Base-by-base conservation (phyloP, 2,113 vertebrate genomes). In the Cettia cetti region DNA sequence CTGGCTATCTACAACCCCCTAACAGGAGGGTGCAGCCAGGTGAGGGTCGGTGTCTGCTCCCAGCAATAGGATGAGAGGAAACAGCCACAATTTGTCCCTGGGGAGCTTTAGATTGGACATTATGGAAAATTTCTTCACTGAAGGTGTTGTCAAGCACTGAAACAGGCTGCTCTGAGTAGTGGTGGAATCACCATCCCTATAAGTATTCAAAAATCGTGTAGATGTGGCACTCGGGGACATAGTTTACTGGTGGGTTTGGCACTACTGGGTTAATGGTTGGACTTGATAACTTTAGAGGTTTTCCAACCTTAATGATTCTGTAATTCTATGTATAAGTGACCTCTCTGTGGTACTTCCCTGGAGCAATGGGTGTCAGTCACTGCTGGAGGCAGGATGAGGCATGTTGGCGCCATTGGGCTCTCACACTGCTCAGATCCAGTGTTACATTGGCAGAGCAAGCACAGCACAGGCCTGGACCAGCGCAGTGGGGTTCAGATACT, bases 21-120 rank as follows among this genome's bases (percentile, higher is more conserved):
- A 10, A 20, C 37, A 63, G 26, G 35, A 61, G 10, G 10, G 49
- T 27, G 13, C 56, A 63, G 47, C 26, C 35, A 42, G 22, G 15
- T 42, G 42, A 76, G 24, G 33, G 23, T 52, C 0, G 0, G 22
- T 19, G 12, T 42, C 22, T 42, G 49, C 22, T 77, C 27, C 31
- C 42, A 69, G 18, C 4, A 35, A 37, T 3, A 47, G 15, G 35
- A 63, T 35, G 15, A 61, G 18, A 76, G 15, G 21, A 70, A 70
- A 70, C 0, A 0, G 27, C 40, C 15, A 20, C 35, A 37, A 42
- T 22, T 28, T 28, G 35, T 40, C 15, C 26, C 30, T 35, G 15
- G 6, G 5, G 30, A 64, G 21, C 10, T 49, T 61, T 42, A 47
- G 26, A 54, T 10, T 31, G 30, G 47, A 40, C 31, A 23, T 42